Percentiles rank a stretch among this genome's conserved stretches.
Conservation (phyloP, 1,140 invertebrate genomes). For the Parasteatoda tepidariorum region DNA sequence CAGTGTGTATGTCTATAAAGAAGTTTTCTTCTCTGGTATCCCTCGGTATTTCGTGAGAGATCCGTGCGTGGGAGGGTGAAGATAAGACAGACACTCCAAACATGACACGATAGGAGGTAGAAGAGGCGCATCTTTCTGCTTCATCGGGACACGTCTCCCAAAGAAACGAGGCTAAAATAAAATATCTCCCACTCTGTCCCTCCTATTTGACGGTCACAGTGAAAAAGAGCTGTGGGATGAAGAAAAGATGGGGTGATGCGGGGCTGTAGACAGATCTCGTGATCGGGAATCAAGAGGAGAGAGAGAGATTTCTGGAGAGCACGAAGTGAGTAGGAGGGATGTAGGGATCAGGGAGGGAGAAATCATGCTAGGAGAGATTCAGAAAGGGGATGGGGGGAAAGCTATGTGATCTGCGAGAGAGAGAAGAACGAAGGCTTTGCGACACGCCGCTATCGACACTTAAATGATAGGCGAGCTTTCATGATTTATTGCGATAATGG, state of each 20-base stretch:
- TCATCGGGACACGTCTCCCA: neutral
- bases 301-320: no score
- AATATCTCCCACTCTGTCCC: neutral
- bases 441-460: conserved; percentile 59
- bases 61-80: no score
- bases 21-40: no score
- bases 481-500: conserved; percentile 61
- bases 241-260: neutral
- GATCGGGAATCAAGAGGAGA: no score
- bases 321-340: neutral
- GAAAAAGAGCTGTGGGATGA: neutral
- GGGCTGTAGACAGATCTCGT: no score
- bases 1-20: no score
- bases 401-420: conserved; percentile 45
- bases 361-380: neutral
- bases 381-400: no score
- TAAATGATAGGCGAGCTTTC: conserved; percentile 59
- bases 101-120: no score
- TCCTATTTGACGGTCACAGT: neutral
- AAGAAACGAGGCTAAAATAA: conserved; percentile 9
- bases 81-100: no score
- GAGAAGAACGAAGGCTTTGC: conserved; percentile 14
- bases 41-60: no score
- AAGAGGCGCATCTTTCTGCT: neutral
- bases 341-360: neutral